A percentile compares a stretch with the other conserved stretches of the same genome.
These are phyloP conservation scores for Asarcornis scutulata DNA, from an alignment of 2,113 vertebrate genomes.

Conservation along the genomic window DNA sequence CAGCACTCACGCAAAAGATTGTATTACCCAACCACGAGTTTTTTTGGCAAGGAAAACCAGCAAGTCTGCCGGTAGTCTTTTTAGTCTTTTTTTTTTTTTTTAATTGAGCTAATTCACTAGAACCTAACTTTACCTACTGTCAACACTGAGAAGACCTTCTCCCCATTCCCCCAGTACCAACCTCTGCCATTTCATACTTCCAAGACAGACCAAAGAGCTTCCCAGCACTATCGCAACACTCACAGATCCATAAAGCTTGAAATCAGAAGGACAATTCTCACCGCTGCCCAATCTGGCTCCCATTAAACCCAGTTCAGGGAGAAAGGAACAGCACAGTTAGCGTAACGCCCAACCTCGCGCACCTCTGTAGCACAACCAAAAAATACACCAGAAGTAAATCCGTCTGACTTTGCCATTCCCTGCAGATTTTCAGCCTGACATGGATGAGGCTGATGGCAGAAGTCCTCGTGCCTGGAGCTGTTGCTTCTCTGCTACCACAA, in stretches of 20 bases:
- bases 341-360: not conserved
- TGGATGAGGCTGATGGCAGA: not conserved
- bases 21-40: not conserved
- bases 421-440: not conserved
- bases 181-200: not conserved
- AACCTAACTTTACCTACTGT: not conserved
- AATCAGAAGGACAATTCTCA: not conserved
- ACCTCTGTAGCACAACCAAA: not conserved
- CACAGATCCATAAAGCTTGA: not conserved
- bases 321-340: not conserved
- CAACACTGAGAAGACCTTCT: fast-evolving
- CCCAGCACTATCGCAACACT: not conserved
- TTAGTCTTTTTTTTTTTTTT: too few species aligned
- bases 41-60: not conserved
- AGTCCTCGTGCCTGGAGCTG: not conserved
- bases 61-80: not conserved
- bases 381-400: not conserved
- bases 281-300: not conserved
- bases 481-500: not conserved
- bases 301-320: not conserved
- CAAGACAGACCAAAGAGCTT: not conserved
- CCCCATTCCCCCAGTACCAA: not conserved
- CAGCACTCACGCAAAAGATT: not conserved
- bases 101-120: not conserved
- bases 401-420: not conserved